Percentiles rank a stretch among this genome's conserved stretches.
Conservation (phyloP, 92 coral and sea anemone species). For the Porites divaricata region DNA sequence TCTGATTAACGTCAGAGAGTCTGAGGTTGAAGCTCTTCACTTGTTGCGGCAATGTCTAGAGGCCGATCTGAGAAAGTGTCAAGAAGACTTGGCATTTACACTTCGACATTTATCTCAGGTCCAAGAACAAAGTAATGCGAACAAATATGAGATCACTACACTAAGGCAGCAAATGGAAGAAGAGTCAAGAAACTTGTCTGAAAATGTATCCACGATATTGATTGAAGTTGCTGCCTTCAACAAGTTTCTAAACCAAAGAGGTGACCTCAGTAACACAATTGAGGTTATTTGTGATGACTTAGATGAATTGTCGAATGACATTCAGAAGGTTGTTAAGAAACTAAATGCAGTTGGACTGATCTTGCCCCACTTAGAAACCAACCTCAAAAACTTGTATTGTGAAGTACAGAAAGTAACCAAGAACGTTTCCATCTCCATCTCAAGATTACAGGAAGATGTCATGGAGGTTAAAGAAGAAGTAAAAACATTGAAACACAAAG, state of each 20-base stretch:
- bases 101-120: not conserved
- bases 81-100: not conserved
- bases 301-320: not conserved
- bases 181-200: not conserved
- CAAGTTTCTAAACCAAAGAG: not conserved
- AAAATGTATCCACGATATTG: not conserved
- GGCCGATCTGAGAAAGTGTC: not conserved
- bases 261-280: not conserved
- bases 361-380: not conserved
- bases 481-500: not conserved
- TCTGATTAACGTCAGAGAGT: not conserved
- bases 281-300: not conserved
- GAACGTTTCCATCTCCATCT: not conserved
- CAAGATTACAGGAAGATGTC: not conserved
- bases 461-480: not conserved
- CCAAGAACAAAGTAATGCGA: not conserved
- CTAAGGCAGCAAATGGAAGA: not conserved
- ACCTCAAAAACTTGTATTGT: not conserved
- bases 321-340: not conserved
- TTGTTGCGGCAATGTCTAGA: not conserved
- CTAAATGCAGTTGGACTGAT: not conserved
- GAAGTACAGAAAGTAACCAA: not conserved
- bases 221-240: not conserved
- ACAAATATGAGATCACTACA: too few relatives aligned
- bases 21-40: not conserved